Conservation (phyloP, 2,888 invertebrate species). For the Tipula lateralis region DNA sequence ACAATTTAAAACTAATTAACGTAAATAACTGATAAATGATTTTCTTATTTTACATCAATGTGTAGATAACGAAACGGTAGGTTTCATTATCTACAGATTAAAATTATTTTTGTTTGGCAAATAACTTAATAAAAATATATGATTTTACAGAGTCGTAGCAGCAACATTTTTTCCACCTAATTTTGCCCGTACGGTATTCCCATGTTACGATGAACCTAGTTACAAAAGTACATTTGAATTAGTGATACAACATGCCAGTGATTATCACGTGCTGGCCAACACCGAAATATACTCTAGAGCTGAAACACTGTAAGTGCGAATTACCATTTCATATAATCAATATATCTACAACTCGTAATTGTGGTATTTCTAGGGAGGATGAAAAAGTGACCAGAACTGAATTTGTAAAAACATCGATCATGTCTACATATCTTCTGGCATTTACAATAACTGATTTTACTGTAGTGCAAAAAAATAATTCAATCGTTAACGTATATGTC, state of each 20-base stretch:
- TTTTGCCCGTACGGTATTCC: constrained; percentile 58
- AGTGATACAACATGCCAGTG: constrained; percentile 51
- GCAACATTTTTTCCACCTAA: constrained; percentile 60
- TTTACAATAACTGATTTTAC: constrained; percentile 55
- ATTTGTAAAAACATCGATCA: constrained; percentile 52
- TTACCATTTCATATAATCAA: not conserved
- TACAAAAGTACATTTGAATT: constrained; percentile 59
- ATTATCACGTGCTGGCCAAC: constrained; percentile 41
- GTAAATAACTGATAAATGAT: too few relatives aligned
- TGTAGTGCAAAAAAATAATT: constrained; percentile 25
- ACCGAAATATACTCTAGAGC: constrained; percentile 32
- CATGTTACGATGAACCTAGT: constrained; percentile 65
- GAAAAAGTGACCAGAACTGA: constrained; percentile 34
- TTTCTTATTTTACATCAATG: too few relatives aligned
- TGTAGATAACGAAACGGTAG: too few relatives aligned
- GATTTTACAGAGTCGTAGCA: constrained; percentile 50
- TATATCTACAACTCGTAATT: not conserved
- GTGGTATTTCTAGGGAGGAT: not conserved
- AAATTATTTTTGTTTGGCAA: too few relatives aligned
- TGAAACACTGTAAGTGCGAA: not conserved
- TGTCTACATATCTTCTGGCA: constrained; percentile 71
- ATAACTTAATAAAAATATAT: too few relatives aligned
- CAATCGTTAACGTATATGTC: not conserved
- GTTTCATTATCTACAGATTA: too few relatives aligned
- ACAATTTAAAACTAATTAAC: too few relatives aligned